Evolutionary conservation across 1,140 invertebrate species (phyloP).

Genomic region (Lasaia peninsularis): DNA sequence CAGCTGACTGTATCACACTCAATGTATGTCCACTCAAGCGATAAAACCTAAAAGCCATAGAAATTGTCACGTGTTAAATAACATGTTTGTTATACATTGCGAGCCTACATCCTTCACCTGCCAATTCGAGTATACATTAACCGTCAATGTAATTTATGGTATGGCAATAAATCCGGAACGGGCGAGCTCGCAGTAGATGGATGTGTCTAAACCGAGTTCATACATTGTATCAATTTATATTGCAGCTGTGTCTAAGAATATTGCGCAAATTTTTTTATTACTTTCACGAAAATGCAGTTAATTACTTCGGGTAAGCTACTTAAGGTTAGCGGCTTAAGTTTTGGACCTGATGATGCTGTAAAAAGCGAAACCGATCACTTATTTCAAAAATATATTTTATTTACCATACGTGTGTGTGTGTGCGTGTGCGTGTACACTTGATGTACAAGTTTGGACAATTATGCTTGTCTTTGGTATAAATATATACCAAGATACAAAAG

Average conservation of each 20-base stretch:
- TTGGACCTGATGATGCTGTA: too few species aligned
- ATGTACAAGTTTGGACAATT: too few species aligned
- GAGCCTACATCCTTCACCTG: conserved; percentile 17
- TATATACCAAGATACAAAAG: too few species aligned
- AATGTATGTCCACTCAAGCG: neutral
- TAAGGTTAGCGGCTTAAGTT: too few species aligned
- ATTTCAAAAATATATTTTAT: too few species aligned
- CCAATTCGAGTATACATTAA: conserved; percentile 26
- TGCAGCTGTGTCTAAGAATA: conserved; percentile 18
- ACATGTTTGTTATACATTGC: conserved; percentile 26
- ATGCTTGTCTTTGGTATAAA: too few species aligned
- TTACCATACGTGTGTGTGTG: too few species aligned
- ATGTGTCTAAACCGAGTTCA: conserved; percentile 26
- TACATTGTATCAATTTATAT: conserved; percentile 27
- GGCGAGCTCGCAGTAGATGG: conserved; percentile 25
- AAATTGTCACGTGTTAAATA: conserved; percentile 16
- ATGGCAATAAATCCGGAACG: conserved; percentile 25
- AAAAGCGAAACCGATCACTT: too few species aligned
- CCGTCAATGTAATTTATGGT: conserved; percentile 31
- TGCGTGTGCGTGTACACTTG: too few species aligned
- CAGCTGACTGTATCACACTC: too few species aligned
- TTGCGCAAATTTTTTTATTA: conserved; percentile 7
- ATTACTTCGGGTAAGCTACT: neutral
- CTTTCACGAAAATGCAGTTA: neutral
- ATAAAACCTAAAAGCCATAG: neutral